Base-by-base conservation (phyloP, 2,888 invertebrate genomes). In the Trimorus sp. region DNA sequence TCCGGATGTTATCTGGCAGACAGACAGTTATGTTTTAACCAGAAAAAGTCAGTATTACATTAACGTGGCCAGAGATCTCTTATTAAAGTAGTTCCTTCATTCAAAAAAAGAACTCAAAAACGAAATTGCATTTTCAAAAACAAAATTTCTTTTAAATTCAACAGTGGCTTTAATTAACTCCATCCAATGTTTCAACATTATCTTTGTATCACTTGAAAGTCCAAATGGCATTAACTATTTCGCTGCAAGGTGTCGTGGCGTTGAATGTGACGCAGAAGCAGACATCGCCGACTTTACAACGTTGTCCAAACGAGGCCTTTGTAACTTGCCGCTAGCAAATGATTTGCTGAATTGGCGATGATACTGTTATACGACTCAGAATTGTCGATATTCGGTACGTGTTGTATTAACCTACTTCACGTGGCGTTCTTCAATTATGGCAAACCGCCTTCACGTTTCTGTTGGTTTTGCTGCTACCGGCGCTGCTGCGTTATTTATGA, bases 401-500 rank as follows among this genome's bases (percentile, higher is more conserved):
- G 78, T 70, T 74, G 71, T 73, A 69, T 77, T 77, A 82, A 82
- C 74, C 78, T 49, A 69, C 66, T 82, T 74, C 65, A 56, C 75
- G 76, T 71, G 38, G 77, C 56, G 59, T 78, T 78, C 71, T 78
- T 75, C 82, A 79, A 82, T 82, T 82, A 82, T 79, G 66, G 54
- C 80, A 54, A 71, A 68, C 73, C 66, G 76, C 68, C 76, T 81
- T 77, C 36, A 54, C 75, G 74, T 74, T 70, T 76, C 69, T 65
- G 77, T 66, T 70, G 60, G 82, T 68, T 70, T 70, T 60, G 49
- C 71, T 51, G 51, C 71, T 71, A 53, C 59, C 65, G 16, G 65
- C 51, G 68, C 68, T 66, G 63, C 73, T 81, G 78, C 71, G 82
- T 82, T 82, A 82, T 82, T 82, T 82, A 79, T 82, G 78, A 82